These are phyloP conservation scores for Melanogrammus aeglefinus DNA, from an alignment of 2,797 vertebrate genomes.

Conservation along the genomic window DNA sequence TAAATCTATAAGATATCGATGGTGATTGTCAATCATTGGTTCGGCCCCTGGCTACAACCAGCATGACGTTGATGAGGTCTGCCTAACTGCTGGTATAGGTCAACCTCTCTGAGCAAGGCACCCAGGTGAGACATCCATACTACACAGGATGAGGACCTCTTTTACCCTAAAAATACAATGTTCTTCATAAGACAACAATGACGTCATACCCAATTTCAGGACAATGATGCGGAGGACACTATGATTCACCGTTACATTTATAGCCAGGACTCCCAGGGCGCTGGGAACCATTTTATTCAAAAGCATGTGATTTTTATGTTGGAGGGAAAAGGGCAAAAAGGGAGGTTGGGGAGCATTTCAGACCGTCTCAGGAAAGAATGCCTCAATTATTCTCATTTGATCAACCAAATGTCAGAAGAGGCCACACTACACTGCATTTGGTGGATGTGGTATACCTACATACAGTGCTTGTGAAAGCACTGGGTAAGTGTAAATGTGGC, in stretches of 20 bases:
- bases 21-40: neutral
- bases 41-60: no score
- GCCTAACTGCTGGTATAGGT: neutral
- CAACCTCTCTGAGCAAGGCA: neutral
- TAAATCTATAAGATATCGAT: neutral
- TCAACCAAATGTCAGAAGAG: constrained; percentile 4
- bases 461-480: neutral
- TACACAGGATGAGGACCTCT: neutral
- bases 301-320: neutral
- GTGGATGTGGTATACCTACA: neutral
- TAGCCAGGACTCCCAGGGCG: constrained; percentile 33
- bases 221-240: constrained; percentile 17
- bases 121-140: neutral
- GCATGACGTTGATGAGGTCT: no score
- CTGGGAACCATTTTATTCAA: constrained; percentile 8
- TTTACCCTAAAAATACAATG: neutral
- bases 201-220: constrained; percentile 37
- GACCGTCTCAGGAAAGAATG: neutral
- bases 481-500: neutral
- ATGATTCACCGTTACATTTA: constrained; percentile 43
- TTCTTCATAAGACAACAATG: constrained; percentile 35
- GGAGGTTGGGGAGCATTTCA: constrained; percentile 8
- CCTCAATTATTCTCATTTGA: constrained; percentile 9
- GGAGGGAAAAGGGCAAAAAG: constrained; percentile 3
- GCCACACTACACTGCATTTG: neutral